These are phyloP conservation scores for Enteromius paludinosus DNA, from an alignment of 2,797 vertebrate species.

Conservation along the genomic window DNA sequence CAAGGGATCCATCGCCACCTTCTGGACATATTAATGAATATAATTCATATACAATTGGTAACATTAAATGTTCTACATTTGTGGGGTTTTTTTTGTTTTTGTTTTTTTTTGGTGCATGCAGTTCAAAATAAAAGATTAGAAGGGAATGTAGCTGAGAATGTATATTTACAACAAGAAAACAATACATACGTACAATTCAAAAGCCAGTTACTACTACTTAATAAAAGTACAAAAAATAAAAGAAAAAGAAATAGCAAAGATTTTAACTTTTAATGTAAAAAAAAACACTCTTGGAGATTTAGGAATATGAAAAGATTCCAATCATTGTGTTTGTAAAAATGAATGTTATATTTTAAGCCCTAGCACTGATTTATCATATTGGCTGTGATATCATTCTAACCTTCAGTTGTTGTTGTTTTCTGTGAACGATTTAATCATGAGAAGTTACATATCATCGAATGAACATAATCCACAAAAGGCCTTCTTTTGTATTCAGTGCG, in stretches of 20 bases:
- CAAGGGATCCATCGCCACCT: slow-evolving; percentile 55
- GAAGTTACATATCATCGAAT: not conserved
- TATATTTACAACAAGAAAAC: not conserved
- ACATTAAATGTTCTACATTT: not conserved
- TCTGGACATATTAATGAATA: slow-evolving; percentile 51
- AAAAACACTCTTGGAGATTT: not conserved
- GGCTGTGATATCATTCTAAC: not conserved
- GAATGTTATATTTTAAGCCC: not conserved
- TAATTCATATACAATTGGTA: not conserved
- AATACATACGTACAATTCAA: not conserved
- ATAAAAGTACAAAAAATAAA: not conserved
- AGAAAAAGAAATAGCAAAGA: not conserved
- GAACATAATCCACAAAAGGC: not conserved
- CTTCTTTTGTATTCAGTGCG: not conserved
- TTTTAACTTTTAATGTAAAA: not conserved
- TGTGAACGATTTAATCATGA: not conserved
- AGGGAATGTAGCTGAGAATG: not conserved
- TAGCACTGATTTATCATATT: not conserved
- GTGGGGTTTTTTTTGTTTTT: too few relatives aligned
- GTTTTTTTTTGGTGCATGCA: not conserved
- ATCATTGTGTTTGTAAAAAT: not conserved
- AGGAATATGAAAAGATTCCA: not conserved
- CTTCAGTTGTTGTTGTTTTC: not conserved
- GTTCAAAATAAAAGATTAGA: not conserved
- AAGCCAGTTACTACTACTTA: not conserved